Conservation (phyloP, 2,113 vertebrate genomes). For the Entosphenus tridentatus region DNA sequence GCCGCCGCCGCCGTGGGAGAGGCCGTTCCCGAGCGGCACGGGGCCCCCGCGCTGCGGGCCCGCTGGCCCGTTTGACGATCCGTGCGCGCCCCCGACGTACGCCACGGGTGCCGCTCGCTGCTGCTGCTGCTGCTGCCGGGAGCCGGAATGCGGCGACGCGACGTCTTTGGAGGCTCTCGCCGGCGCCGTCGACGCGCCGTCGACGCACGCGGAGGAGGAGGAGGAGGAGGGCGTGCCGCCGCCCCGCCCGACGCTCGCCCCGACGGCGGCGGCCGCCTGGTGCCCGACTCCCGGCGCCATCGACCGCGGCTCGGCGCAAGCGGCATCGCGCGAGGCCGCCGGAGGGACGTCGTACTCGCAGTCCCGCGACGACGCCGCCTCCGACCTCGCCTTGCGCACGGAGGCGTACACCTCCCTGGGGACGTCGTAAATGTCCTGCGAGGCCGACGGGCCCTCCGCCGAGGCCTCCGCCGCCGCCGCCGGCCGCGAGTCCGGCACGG, state of each 20-base stretch:
- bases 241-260: slow-evolving; percentile 1
- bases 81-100: slow-evolving; percentile 28
- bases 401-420: too few species aligned
- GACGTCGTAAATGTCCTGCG: too few species aligned
- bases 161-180: slow-evolving; percentile 49
- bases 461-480: too few species aligned
- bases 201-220: slow-evolving; percentile 7
- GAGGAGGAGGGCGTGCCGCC: slow-evolving; percentile 10
- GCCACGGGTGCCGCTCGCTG: slow-evolving; percentile 12
- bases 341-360: slow-evolving; percentile 16
- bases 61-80: slow-evolving; percentile 39
- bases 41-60: slow-evolving; percentile 57
- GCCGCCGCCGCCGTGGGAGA: slow-evolving; percentile 23
- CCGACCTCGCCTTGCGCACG: too few species aligned
- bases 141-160: slow-evolving; percentile 47
- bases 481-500: too few species aligned
- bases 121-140: slow-evolving; percentile 12
- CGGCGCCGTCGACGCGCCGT: slow-evolving; percentile 42
- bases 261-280: slow-evolving; percentile 7
- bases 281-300: neutral
- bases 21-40: slow-evolving; percentile 44
- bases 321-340: neutral
- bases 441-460: too few species aligned
- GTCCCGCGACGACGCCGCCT: too few species aligned
- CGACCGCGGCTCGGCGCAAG: too few species aligned